Base-by-base conservation (phyloP, 1,140 invertebrate genomes). In the Bilobella aurantiaca region DNA sequence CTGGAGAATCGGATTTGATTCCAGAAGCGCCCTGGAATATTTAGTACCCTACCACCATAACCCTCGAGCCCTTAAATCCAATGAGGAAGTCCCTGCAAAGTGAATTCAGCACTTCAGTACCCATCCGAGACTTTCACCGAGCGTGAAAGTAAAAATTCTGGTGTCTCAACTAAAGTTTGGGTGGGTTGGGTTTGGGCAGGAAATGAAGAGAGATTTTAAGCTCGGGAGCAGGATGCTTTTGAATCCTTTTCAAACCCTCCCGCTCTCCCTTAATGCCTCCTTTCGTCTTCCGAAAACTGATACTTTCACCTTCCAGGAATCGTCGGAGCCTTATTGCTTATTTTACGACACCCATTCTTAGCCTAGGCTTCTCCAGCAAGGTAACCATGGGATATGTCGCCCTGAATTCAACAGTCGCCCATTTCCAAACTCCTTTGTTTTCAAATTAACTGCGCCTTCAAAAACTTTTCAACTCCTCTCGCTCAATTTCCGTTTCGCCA, bases 291-390 rank as follows among this genome's bases (percentile, higher is more conserved):
- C 14, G 49, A 23, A 53, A 53, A 53, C 23, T 16, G 49, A 53
- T 53, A 23, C 14, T 8, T 53, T 23, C 25, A 53, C 49, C 49
- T 53, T 53, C 23, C 8, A 42, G 49, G 23, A 23, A 16, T 53
- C 49, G 49, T 12, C 23, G 21, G 49, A 23, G 49, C 49, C 14
- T 53, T 53, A 53, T 53, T 53, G 49, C 49, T 53, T 53, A 53
- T 53, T 53, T 53, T 53, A 53, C 25, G 49, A 53, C 49, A 18
- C 49, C 49, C 49, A 53, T 23, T 53, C 49, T 53, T 18, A 42
- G 34, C n/a, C n/a, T n/a, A n/a, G n/a, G n/a, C n/a, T n/a, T n/a
- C n/a, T n/a, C n/a, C n/a, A n/a, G n/a, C n/a, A n/a, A n/a, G n/a
- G n/a, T n/a, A n/a, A n/a, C n/a, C n/a, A n/a, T n/a, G n/a, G n/a